Conservation (phyloP, 1,140 invertebrate genomes). For the Caerostris darwini region DNA sequence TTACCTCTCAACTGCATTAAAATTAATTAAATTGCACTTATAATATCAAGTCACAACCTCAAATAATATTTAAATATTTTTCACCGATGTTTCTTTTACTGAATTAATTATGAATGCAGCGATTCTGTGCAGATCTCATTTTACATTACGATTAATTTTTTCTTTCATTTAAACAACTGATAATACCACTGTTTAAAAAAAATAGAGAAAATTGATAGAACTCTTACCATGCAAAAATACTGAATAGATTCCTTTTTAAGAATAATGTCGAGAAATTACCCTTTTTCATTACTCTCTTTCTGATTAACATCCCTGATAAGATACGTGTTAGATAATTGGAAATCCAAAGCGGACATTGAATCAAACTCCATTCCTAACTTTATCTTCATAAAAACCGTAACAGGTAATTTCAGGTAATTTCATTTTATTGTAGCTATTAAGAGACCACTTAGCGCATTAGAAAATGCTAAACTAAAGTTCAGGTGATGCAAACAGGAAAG, state of each 20-base stretch:
- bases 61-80: too few species aligned
- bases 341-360: neutral
- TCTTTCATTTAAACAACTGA: too few species aligned
- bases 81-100: too few species aligned
- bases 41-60: too few species aligned
- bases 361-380: neutral
- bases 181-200: too few species aligned
- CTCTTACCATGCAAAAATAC: neutral
- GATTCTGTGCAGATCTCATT: too few species aligned
- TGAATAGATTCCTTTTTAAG: neutral
- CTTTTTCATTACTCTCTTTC: neutral
- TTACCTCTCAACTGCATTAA: too few species aligned
- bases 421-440: slow-evolving; percentile 42
- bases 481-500: neutral
- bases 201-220: too few species aligned
- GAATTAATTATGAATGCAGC: too few species aligned
- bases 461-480: neutral
- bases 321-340: neutral
- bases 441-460: slow-evolving; percentile 21
- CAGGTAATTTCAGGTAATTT: slow-evolving; percentile 7
- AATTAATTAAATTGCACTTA: too few species aligned
- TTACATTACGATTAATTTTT: too few species aligned
- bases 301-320: neutral
- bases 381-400: neutral
- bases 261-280: neutral